phyloP scores from a whole-genome alignment of 1,140 invertebrate species.

The Brachionus manjavacas region DNA sequence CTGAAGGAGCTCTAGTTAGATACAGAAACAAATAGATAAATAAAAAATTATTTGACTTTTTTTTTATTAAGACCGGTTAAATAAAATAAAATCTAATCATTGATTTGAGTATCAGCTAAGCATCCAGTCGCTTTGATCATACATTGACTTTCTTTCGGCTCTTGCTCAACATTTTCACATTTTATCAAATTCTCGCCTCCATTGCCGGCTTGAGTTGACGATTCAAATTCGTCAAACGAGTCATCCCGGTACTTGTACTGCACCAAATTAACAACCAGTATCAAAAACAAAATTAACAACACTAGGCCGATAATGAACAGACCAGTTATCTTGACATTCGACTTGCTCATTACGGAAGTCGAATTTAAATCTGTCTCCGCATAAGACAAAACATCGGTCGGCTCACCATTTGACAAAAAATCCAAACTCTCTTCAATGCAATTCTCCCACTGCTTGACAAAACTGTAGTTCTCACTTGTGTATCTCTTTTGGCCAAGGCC shows the following conservation, averaged over 20 bases:
- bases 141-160: not conserved
- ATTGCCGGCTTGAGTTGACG: not conserved
- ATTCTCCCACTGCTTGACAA: not conserved
- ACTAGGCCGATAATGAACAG: not conserved
- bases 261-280: constrained; percentile 15
- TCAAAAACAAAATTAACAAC: not conserved
- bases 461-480: not conserved
- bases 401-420: not conserved
- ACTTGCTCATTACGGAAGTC: not conserved
- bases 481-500: not conserved
- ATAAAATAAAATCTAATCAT: not conserved
- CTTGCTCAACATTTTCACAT: not conserved
- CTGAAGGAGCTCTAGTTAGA: too few relatives aligned
- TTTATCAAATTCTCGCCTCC: not conserved
- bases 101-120: not conserved
- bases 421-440: not conserved
- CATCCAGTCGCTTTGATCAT: not conserved
- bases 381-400: not conserved
- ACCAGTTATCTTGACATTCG: not conserved
- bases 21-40: too few relatives aligned
- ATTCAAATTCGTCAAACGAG: not conserved
- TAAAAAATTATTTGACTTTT: not conserved
- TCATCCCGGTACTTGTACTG: not conserved
- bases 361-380: not conserved
- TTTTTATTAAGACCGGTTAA: not conserved